Evolutionary conservation across 2,888 invertebrate species (phyloP).

Genomic region (Matsumyia berberina): DNA sequence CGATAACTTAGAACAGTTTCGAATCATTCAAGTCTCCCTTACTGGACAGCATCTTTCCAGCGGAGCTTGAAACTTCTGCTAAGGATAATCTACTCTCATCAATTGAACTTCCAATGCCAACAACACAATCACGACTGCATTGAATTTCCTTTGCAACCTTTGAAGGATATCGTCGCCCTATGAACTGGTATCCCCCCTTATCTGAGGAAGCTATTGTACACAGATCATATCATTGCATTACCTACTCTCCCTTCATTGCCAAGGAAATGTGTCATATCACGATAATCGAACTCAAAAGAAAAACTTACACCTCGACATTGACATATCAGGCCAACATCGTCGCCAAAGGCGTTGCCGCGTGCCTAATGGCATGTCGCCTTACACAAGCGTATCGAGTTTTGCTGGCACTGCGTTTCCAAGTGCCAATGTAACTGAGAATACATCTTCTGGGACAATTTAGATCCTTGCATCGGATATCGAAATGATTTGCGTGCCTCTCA

Average conservation of each 20-base stretch:
- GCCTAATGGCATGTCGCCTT: constrained; percentile 45
- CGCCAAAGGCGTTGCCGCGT: constrained; percentile 27
- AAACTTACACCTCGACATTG: background rate
- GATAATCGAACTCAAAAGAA: constrained; percentile 17
- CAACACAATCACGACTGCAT: too few species aligned
- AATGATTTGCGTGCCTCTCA: constrained; percentile 50
- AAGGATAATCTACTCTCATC: too few species aligned
- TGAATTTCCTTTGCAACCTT: too few species aligned
- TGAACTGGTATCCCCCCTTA: too few species aligned
- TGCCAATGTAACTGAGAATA: constrained; percentile 51
- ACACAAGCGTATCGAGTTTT: constrained; percentile 50
- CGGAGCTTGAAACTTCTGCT: too few species aligned
- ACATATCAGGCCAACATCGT: background rate
- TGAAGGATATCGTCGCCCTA: too few species aligned
- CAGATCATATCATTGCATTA: too few species aligned
- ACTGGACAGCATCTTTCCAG: too few species aligned
- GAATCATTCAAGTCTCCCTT: too few species aligned
- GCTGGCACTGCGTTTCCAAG: constrained; percentile 35
- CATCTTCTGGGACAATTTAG: constrained; percentile 55
- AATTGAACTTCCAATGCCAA: too few species aligned
- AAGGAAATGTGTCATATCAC: constrained; percentile 29
- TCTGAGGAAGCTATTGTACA: too few species aligned
- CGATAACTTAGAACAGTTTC: too few species aligned
- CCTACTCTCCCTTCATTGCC: constrained; percentile 6
- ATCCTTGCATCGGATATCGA: constrained; percentile 53